These are phyloP conservation scores for Phyllostomus hastatus DNA, from an alignment of 2,113 vertebrate species.

Conservation along the genomic window DNA sequence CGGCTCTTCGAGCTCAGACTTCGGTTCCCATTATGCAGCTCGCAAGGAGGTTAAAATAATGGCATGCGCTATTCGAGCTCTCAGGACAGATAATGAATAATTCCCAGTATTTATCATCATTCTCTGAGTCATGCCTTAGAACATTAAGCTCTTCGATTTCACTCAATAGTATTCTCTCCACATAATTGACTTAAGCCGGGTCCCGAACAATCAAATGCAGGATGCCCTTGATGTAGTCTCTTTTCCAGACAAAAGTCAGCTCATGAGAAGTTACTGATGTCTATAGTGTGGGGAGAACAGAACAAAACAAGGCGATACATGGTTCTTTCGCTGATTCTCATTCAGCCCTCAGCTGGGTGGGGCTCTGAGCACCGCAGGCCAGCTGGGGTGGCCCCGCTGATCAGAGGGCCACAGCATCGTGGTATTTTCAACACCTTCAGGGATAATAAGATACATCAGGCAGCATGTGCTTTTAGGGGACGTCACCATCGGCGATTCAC, in stretches of 20 bases:
- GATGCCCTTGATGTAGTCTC: slow-evolving; percentile 42
- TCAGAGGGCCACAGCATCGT: neutral
- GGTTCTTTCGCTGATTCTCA: neutral
- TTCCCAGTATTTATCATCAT: slow-evolving; percentile 23
- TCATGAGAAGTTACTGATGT: slow-evolving; percentile 39
- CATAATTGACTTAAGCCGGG: slow-evolving; percentile 25
- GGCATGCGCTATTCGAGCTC: slow-evolving; percentile 29
- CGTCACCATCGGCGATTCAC: neutral
- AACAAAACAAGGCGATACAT: neutral
- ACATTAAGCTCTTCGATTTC: slow-evolving; percentile 51
- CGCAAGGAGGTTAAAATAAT: slow-evolving; percentile 51
- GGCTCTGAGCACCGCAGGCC: neutral
- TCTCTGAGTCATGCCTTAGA: slow-evolving; percentile 43
- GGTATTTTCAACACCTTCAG: slow-evolving; percentile 36
- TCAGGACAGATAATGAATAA: slow-evolving; percentile 48
- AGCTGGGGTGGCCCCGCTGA: neutral
- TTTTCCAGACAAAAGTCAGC: slow-evolving; percentile 28
- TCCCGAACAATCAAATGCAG: slow-evolving; percentile 42
- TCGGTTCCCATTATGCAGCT: slow-evolving; percentile 19
- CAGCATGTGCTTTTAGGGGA: neutral
- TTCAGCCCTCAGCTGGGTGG: neutral
- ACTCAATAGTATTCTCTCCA: neutral
- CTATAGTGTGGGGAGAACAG: neutral
- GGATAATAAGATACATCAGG: slow-evolving; percentile 12
- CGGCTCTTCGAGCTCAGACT: neutral